Evolutionary conservation across 2,797 vertebrate genomes (phyloP).

Genomic region (Crax fasciolata): DNA sequence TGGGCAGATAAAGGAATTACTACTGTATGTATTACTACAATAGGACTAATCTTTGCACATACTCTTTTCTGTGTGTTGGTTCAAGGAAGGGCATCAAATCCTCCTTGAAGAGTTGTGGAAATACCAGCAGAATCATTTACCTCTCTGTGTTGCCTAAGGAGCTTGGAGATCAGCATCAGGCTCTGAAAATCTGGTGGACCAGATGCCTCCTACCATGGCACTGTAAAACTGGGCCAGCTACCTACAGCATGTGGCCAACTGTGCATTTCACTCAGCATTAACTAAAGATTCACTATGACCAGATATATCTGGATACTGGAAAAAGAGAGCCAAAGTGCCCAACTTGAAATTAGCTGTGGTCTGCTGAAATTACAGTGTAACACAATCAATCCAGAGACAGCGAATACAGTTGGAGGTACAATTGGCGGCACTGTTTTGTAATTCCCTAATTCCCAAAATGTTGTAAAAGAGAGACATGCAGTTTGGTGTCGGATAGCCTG

Average conservation of each 20-base stretch:
- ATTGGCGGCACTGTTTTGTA: not conserved
- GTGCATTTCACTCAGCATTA: no score
- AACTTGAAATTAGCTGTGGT: not conserved
- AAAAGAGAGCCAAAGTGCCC: not conserved
- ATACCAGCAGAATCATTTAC: not conserved
- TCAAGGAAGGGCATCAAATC: not conserved
- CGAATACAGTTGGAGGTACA: not conserved
- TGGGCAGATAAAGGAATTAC: no score
- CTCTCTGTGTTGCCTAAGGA: not conserved
- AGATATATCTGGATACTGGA: not conserved
- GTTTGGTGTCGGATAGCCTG: not conserved
- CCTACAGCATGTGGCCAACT: no score
- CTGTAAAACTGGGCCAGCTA: not conserved
- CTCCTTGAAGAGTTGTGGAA: not conserved
- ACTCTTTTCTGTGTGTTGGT: not conserved
- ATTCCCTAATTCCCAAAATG: not conserved
- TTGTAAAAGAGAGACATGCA: not conserved
- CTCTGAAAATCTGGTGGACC: not conserved
- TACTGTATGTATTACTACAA: not conserved
- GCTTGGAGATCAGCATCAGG: not conserved
- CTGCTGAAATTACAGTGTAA: not conserved
- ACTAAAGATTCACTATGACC: not conserved
- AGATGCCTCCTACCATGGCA: not conserved
- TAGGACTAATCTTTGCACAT: not conserved
- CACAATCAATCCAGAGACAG: not conserved